phyloP scores from a whole-genome alignment of 2,888 invertebrate genomes.

The Darwinula stevensoni region DNA sequence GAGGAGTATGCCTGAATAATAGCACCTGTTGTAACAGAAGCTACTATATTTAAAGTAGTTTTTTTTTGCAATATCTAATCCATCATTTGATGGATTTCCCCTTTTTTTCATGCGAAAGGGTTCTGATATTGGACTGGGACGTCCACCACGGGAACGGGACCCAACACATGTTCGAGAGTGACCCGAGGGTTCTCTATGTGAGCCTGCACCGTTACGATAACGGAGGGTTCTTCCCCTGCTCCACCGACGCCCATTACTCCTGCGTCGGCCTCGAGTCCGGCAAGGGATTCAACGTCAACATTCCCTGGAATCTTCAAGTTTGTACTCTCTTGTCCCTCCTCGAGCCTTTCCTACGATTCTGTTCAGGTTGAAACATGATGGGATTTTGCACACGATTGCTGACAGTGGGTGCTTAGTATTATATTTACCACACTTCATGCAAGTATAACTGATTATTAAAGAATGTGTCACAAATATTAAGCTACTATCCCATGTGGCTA shows the following conservation, averaged over 20 bases:
- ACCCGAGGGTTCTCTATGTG: slow-evolving; percentile 51
- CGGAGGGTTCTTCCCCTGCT: slow-evolving; percentile 58
- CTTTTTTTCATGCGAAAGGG: slow-evolving; percentile 14
- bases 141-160: slow-evolving; percentile 79
- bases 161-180: slow-evolving; percentile 31
- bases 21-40: too few species aligned
- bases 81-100: too few species aligned
- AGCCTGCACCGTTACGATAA: slow-evolving; percentile 75
- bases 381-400: neutral
- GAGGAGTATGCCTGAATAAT: too few species aligned
- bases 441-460: too few species aligned
- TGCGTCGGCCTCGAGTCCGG: slow-evolving; percentile 34
- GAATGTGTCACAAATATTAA: too few species aligned
- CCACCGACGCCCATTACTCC: slow-evolving; percentile 30
- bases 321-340: slow-evolving; percentile 8
- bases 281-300: slow-evolving; percentile 60
- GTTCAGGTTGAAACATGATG: too few species aligned
- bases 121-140: slow-evolving; percentile 67
- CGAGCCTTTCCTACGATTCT: too few species aligned
- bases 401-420: too few species aligned
- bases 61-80: neutral
- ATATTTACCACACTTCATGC: too few species aligned
- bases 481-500: too few species aligned
- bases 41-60: neutral
- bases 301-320: slow-evolving; percentile 54